Evolutionary conservation across 1,140 invertebrate genomes (phyloP).

Genomic region (Heliconius hermathena): DNA sequence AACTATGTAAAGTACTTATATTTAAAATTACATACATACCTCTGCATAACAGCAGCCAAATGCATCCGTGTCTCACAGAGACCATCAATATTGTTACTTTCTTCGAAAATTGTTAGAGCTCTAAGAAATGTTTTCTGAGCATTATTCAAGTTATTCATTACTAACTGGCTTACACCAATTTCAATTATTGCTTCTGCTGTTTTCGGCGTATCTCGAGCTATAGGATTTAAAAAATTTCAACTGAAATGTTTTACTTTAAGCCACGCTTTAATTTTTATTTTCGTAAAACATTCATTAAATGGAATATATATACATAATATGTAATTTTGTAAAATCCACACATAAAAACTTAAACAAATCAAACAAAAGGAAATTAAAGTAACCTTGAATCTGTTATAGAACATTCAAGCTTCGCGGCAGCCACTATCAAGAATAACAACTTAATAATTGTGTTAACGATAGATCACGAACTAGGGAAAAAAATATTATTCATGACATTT

Average conservation of each 20-base stretch:
- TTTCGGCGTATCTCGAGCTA: conserved; percentile 69
- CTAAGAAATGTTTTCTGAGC: conserved; percentile 77
- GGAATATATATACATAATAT: neutral
- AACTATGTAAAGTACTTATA: neutral
- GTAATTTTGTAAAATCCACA: neutral
- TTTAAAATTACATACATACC: conserved; percentile 49
- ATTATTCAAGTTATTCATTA: conserved; percentile 72
- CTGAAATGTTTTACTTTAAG: no score
- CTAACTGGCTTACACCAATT: conserved; percentile 78
- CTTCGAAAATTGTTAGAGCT: conserved; percentile 70
- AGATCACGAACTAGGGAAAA: neutral
- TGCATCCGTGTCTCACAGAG: conserved; percentile 79
- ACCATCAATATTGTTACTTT: conserved; percentile 66
- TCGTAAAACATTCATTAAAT: neutral
- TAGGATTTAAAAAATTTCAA: conserved; percentile 30
- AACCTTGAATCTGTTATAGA: neutral
- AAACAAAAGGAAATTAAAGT: neutral
- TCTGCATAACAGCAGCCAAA: conserved; percentile 74
- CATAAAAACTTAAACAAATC: neutral
- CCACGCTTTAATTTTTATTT: neutral
- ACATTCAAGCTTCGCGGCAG: neutral
- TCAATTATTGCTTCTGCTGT: conserved; percentile 78
- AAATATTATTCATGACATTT: neutral
- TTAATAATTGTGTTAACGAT: conserved; percentile 1
- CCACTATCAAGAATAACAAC: neutral